These are phyloP conservation scores for Pogonus chalceus DNA, from an alignment of 1,140 invertebrate genomes.

Conservation along the genomic window DNA sequence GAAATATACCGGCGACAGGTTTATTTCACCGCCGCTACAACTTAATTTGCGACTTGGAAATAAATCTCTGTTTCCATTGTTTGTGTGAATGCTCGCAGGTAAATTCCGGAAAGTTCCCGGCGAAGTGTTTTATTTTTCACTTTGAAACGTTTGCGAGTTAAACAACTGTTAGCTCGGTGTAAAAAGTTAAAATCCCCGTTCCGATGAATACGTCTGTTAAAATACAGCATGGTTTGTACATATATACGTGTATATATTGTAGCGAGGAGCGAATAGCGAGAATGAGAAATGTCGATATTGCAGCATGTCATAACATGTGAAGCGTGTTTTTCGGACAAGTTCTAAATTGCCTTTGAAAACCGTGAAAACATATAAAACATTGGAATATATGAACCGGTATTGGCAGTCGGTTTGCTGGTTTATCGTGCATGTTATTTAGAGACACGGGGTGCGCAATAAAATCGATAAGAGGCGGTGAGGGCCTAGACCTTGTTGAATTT, in stretches of 20 bases:
- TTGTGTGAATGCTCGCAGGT: background rate
- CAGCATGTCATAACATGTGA: background rate
- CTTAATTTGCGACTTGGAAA: slow-evolving; percentile 3
- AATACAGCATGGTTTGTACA: background rate
- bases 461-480: background rate
- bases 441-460: background rate
- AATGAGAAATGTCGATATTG: background rate
- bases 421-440: slow-evolving; percentile 6
- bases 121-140: background rate
- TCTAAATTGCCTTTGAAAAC: slow-evolving; percentile 6
- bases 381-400: slow-evolving; percentile 6
- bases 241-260: background rate
- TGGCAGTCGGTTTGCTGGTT: slow-evolving; percentile 2
- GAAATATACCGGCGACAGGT: background rate
- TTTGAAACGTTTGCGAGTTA: background rate
- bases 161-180: background rate
- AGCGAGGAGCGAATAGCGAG: background rate
- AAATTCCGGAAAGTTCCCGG: background rate
- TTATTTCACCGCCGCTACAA: background rate
- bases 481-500: background rate
- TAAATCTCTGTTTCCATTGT: slow-evolving; percentile 5
- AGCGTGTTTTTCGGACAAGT: slow-evolving; percentile 4
- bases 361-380: slow-evolving; percentile 5
- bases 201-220: background rate
- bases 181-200: background rate